Conservation (phyloP, 2,113 vertebrate species). For the Astur gentilis region DNA sequence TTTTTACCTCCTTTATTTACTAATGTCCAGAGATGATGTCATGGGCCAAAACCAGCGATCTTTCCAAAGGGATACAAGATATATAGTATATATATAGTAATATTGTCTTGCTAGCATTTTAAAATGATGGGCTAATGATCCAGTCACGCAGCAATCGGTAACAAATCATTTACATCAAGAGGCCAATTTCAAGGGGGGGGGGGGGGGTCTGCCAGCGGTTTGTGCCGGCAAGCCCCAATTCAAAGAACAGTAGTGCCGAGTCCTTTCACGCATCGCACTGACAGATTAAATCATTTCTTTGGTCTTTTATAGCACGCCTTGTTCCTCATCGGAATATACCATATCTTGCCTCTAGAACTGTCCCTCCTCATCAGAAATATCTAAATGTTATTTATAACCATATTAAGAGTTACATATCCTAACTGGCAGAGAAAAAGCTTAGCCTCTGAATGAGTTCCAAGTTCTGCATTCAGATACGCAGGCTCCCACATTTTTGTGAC, state of each 20-base stretch:
- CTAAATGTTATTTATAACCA: not conserved
- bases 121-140: not conserved
- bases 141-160: not conserved
- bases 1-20: slow-evolving; percentile 1
- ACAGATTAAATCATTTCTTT: not conserved
- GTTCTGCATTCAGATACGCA: not conserved
- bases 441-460: not conserved
- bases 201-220: not conserved
- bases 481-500: not conserved
- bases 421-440: not conserved
- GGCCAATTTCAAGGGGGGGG: not conserved
- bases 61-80: not conserved
- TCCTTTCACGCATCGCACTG: not conserved
- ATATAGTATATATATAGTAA: not conserved
- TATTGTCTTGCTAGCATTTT: not conserved
- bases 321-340: not conserved
- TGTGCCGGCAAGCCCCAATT: not conserved
- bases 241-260: not conserved
- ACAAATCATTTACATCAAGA: not conserved
- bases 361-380: slow-evolving; percentile 18
- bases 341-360: not conserved
- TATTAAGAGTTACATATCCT: not conserved
- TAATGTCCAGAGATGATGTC: not conserved
- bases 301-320: not conserved
- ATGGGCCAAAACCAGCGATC: not conserved